Conservation (phyloP, 2,797 vertebrate genomes). For the Darevskia mixta region DNA sequence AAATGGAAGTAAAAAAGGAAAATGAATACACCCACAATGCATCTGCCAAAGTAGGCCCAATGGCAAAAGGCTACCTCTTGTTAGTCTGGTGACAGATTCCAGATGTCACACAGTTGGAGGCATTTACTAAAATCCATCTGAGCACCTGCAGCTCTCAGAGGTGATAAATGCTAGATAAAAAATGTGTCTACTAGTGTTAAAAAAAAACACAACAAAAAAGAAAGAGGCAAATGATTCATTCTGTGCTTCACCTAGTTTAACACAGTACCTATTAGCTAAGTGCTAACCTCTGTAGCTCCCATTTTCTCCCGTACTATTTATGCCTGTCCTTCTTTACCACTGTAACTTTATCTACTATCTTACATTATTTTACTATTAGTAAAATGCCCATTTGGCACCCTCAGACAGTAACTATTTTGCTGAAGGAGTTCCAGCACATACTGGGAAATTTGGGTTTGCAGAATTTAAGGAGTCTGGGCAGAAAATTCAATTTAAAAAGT, state of each 20-base stretch:
- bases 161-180: conserved; percentile 53
- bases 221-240: neutral
- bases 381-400: neutral
- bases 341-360: neutral
- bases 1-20: neutral
- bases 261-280: conserved; percentile 22
- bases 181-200: conserved; percentile 27
- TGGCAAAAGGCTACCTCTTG: conserved; percentile 64
- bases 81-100: conserved; percentile 63
- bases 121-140: conserved; percentile 63
- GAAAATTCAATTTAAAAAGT: no score
- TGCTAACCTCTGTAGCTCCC: conserved; percentile 28
- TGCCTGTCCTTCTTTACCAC: neutral
- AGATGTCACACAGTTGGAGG: conserved; percentile 71
- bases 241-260: neutral
- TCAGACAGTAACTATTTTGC: no score
- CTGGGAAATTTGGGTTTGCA: no score
- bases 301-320: conserved; percentile 12
- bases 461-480: no score
- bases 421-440: no score
- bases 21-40: neutral
- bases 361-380: neutral
- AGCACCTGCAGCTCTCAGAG: conserved; percentile 52
- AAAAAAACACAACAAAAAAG: neutral
- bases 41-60: conserved; percentile 56